These are phyloP conservation scores for Siniperca obscura DNA, from an alignment of 2,797 vertebrate genomes.

Conservation along the genomic window DNA sequence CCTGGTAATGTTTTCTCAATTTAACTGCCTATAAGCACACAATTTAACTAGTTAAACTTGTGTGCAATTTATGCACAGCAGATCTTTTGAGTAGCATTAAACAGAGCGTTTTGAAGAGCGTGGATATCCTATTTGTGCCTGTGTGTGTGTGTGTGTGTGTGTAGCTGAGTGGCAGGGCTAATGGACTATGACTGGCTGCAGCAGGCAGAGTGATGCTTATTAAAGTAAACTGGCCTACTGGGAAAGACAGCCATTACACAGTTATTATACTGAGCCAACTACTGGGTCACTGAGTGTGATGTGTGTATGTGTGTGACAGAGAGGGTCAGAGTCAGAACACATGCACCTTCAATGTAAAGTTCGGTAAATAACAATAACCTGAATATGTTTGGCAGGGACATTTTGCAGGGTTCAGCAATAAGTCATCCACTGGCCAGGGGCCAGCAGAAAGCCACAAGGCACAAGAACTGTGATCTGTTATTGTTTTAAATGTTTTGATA, in stretches of 20 bases:
- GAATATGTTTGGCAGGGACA: not conserved
- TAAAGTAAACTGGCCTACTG: constrained; percentile 65
- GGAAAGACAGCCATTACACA: constrained; percentile 63
- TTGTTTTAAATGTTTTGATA: not conserved
- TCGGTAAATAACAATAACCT: not conserved
- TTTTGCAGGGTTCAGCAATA: not conserved
- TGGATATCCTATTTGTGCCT: constrained; percentile 18
- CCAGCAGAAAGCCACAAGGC: not conserved
- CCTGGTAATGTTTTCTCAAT: not conserved
- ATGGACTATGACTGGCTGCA: constrained; percentile 58
- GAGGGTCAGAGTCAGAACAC: not conserved
- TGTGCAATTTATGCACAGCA: constrained; percentile 1
- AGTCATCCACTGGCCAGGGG: not conserved
- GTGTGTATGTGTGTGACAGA: not conserved
- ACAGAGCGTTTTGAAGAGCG: not conserved
- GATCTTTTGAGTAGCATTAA: constrained; percentile 36
- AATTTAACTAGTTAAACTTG: not conserved
- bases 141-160: constrained; percentile 2
- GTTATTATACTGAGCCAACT: constrained; percentile 35
- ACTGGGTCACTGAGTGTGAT: constrained; percentile 19
- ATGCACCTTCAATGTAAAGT: not conserved
- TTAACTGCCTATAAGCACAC: not conserved
- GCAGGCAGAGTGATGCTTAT: constrained; percentile 70
- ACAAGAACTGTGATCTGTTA: not conserved
- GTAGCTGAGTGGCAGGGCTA: constrained; percentile 51